Evolutionary conservation across 2,113 vertebrate genomes (phyloP), one percentile per base, ranked within the genome.

Genomic region (Prolemur simus): DNA sequence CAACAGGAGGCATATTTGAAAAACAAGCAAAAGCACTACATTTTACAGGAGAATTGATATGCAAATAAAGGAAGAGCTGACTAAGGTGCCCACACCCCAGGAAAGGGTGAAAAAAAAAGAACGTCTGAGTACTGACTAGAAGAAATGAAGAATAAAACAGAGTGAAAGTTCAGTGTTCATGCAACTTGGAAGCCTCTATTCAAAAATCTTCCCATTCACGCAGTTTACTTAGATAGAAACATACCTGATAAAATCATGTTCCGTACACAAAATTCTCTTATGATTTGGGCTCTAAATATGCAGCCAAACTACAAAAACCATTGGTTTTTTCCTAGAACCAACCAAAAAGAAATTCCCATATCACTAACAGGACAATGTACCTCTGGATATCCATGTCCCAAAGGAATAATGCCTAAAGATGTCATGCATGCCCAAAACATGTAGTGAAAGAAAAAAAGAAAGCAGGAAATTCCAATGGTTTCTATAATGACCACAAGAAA

Each of bases 41-140:
- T 64, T 66, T 84, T 80, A 88, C 18, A 77, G 69, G 52, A 88
- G 27, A 92, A 66, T 15, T 69, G 47, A 84, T 37, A 49, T 60
- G 45, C 73, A 95, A 94, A 87, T 76, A 71, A 95, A 93, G 37
- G 68, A 81, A 87, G 64, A 71, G 54, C 17, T 86, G 54, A 95
- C 20, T 60, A 23, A 69, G 54, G 54, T 92, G n/a, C 5, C 60
- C 52, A 49, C 39, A 42, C 29, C 49, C 20, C 7, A 91, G 32
- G 11, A 71, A 84, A 42, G 6, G 45, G 14, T 4, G 34, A 5
- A 15, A 25, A 37, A 83, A 52, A 27, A 77, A 63, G 23, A 87
- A 83, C 2, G 12, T 84, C n/a, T 54, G 34, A 88, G 47, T 49
- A 68, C 15, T 78, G 25, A 68, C 17, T 3, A 68, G n/a, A 92